Base-by-base conservation (phyloP, 1,140 invertebrate species). In the Ephestia elutella region DNA sequence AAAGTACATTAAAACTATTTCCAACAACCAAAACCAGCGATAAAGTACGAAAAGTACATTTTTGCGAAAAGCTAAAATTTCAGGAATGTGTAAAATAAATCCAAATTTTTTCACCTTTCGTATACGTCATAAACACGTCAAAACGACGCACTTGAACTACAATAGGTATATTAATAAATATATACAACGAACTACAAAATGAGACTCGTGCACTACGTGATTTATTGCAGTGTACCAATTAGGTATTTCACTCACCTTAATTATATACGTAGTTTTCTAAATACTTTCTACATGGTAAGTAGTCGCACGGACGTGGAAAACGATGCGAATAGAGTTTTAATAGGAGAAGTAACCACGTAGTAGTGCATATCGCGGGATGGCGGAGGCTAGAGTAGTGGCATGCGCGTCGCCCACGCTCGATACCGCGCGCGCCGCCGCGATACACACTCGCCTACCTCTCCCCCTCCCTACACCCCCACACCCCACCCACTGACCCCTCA, bases 331-430 rank as follows among this genome's bases (percentile, higher is more conserved):
- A 58, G 66, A 60, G 63, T 66, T 73, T 72, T 55, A 66, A 67
- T 60, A 68, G 59, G 64, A 68, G 70, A 69, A 59, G 60, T 62
- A 56, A 65, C 60, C 58, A 65, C 71, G 66, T 70, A 66, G 70
- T 72, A 70, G 73, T 73, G 69, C 76, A 75, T 75, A 63, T 72
- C 74, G 67, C 70, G 66, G 63, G 55, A 62, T 55, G 66, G 66
- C 65, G 61, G 63, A 62, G 63, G 54, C 54, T 50, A 50, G 57
- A 60, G 58, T 57, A 69, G 66, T 70, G 66, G 54, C 77, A 80
- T 85, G 80, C 79, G 82, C 19, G 19, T 20, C 50, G 79, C 82
- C 84, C 84, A 85, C 84, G 84, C 65, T 85, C 84, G 77, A 85
- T 87, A 85, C 59, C 50, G 57, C 63, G 62, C 62, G 66, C 73